Evolutionary conservation across 2,888 invertebrate genomes (phyloP), one percentile per base, ranked within the genome.

Genomic region (Zaprionus obscuricornis): DNA sequence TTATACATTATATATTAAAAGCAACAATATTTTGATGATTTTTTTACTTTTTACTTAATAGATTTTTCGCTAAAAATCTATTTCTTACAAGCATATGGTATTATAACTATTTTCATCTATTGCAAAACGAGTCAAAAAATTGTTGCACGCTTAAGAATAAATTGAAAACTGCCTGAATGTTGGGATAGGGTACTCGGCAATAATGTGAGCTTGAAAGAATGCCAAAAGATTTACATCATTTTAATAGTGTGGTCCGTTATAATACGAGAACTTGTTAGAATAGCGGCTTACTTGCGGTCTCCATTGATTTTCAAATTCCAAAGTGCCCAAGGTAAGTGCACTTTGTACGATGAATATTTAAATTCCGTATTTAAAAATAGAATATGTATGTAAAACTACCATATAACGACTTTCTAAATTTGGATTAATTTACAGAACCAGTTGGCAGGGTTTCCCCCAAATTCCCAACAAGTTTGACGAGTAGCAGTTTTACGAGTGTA

Each of bases 171-270:
- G 96, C 96, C 96, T 97, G 96, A 96, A 96, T 96, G 96, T 96
- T 96, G 96, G 96, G 96, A 96, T 96, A 96, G 96, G 96, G 96
- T 96, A 96, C 96, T 85, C 84, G 86, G 79, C 77, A 79, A 73
- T 76, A 71, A 59, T 55, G 91, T 91, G 91, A 90, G 90, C 90
- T 85, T 77, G 74, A 84, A 83, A 82, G 57, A 72, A 83, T 75
- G 75, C 78, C 56, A 58, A 72, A 27, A 22, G 16, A 49, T n/a
- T 49, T 11, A 45, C 43, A 27, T 6, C n/a, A 49, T 50, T 49
- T 54, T 40, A 39, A 50, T 34, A 58, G 43, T 27, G 34, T 85
- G 62, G 78, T 78, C 78, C 74, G 78, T 14, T 71, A 33, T 13
- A 37, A 55, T 49, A 27, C 14, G 27, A 60, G 24, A 45, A 33